Evolutionary conservation across 2,113 vertebrate genomes (phyloP).

Genomic region (Otocyon megalotis): DNA sequence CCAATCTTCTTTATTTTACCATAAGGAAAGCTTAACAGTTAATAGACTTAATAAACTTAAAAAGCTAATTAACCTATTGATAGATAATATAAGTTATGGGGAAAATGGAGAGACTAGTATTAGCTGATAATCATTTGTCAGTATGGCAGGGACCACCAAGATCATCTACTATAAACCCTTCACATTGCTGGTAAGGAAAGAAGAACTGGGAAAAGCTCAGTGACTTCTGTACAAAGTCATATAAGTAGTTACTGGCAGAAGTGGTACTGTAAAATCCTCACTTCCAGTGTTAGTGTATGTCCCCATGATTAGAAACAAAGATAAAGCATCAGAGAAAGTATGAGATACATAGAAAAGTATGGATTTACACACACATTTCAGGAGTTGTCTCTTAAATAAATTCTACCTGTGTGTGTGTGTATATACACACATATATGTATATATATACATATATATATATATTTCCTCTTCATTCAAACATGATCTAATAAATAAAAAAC

Average conservation of each 20-base stretch:
- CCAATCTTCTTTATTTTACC: slow-evolving; percentile 6
- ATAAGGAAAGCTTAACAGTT: neutral
- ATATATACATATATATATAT: neutral
- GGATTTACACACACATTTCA: neutral
- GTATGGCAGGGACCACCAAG: neutral
- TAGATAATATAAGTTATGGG: neutral
- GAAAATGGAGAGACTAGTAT: neutral
- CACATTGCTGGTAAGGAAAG: neutral
- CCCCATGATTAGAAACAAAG: neutral
- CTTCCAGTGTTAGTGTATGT: neutral
- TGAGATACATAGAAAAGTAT: neutral
- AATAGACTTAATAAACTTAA: neutral
- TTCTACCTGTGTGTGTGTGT: neutral
- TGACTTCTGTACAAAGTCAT: neutral
- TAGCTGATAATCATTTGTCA: neutral
- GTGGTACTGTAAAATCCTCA: neutral
- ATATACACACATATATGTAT: neutral
- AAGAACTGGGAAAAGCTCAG: neutral
- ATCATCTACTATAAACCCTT: neutral
- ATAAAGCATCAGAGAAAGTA: neutral
- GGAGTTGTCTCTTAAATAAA: slow-evolving; percentile 13
- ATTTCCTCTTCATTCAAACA: slow-evolving; percentile 24
- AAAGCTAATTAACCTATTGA: neutral
- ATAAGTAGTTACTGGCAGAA: neutral
- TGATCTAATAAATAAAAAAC: slow-evolving; percentile 3